These are phyloP conservation scores for Protaetia brevitarsis DNA, from an alignment of 1,140 invertebrate species.

Conservation along the genomic window DNA sequence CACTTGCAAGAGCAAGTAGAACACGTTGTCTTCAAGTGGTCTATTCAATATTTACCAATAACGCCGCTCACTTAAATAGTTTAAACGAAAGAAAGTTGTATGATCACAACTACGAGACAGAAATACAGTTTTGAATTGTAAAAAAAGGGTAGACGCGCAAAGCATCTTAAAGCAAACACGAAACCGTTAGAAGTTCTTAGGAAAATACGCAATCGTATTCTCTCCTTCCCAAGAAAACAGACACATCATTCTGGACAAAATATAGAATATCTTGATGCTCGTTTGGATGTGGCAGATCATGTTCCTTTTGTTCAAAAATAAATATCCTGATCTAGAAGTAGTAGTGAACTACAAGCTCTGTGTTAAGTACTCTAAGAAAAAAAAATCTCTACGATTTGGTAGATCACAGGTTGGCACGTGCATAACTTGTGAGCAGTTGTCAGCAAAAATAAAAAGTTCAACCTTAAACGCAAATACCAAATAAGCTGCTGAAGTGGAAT, in stretches of 20 bases:
- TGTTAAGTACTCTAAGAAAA: background rate
- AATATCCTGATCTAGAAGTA: conserved; percentile 31
- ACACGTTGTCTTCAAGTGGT: no score
- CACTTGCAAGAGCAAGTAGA: no score
- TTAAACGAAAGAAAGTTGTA: no score
- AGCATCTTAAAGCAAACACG: conserved; percentile 20
- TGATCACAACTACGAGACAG: no score
- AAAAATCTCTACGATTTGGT: background rate
- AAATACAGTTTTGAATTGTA: no score
- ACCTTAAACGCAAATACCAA: background rate
- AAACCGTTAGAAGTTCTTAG: conserved; percentile 10
- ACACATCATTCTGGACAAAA: conserved; percentile 11
- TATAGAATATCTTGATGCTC: conserved; percentile 23
- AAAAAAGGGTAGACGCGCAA: no score
- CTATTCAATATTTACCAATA: no score
- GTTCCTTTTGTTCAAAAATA: conserved; percentile 28
- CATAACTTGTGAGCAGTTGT: background rate
- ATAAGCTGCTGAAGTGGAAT: background rate
- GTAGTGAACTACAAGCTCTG: conserved; percentile 26
- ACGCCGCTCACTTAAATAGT: no score
- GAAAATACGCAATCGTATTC: conserved; percentile 13
- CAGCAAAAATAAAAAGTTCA: background rate
- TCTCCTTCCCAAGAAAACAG: conserved; percentile 12
- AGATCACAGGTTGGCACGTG: background rate
- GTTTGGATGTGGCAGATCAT: background rate